Conservation (phyloP, 2,888 invertebrate genomes). For the Girardia tigrina region DNA sequence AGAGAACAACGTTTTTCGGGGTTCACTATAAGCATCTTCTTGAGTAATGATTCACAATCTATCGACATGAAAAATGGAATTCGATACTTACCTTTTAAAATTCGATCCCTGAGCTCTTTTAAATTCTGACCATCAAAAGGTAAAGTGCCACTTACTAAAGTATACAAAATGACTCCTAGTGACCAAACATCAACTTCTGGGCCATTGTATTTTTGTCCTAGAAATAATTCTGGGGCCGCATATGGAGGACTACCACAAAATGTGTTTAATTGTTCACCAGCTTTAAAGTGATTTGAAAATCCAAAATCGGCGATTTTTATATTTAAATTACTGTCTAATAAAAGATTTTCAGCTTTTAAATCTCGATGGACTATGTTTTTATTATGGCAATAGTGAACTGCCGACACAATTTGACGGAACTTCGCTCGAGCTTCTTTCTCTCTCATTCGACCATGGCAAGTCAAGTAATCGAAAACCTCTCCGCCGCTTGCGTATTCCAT, state of each 20-base stretch:
- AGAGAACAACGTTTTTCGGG: slow-evolving; percentile 65
- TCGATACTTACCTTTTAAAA: slow-evolving; percentile 65
- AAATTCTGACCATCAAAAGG: slow-evolving; percentile 98
- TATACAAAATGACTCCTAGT: slow-evolving; percentile 77
- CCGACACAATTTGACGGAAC: slow-evolving; percentile 88
- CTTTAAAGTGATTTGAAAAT: slow-evolving; percentile 84
- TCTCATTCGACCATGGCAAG: slow-evolving; percentile 72
- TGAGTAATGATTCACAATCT: slow-evolving; percentile 95
- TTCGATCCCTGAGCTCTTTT: slow-evolving; percentile 78
- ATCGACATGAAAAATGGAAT: slow-evolving; percentile 99
- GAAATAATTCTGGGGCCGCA: slow-evolving; percentile 96
- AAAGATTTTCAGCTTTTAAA: slow-evolving; percentile 76
- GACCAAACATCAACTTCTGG: slow-evolving; percentile 62
- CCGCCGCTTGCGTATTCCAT: slow-evolving; percentile 82
- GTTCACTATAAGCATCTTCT: slow-evolving; percentile 97
- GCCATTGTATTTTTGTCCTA: slow-evolving; percentile 97
- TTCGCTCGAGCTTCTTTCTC: slow-evolving; percentile 79
- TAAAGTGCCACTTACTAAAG: slow-evolving; percentile 91
- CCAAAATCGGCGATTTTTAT: slow-evolving; percentile 92
- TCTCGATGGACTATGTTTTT: slow-evolving; percentile 72
- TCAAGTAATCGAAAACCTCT: slow-evolving; percentile 89
- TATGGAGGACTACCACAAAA: slow-evolving; percentile 99
- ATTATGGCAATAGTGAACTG: slow-evolving; percentile 83
- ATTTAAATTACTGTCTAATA: slow-evolving; percentile 79
- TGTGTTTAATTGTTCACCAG: slow-evolving; percentile 93